These are phyloP conservation scores for Pithys albifrons DNA, from an alignment of 2,113 vertebrate genomes.

Conservation along the genomic window DNA sequence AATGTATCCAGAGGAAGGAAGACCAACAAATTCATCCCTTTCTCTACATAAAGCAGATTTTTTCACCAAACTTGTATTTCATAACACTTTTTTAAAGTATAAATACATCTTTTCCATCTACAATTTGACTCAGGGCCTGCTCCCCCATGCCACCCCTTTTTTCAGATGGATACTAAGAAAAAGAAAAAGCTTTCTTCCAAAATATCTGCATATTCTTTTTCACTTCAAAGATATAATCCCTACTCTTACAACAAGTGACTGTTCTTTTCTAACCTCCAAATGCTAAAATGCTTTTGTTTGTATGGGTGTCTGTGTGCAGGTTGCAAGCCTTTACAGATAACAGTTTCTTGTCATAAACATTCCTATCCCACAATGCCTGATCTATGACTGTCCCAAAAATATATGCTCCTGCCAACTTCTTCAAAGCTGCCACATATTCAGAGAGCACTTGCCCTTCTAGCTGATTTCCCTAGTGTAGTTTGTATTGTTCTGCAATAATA, in stretches of 20 bases:
- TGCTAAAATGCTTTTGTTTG: background rate
- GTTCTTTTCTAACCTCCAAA: background rate
- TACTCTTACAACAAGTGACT: background rate
- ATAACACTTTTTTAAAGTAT: background rate
- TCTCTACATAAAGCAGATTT: background rate
- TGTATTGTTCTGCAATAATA: constrained; percentile 45
- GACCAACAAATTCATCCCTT: background rate
- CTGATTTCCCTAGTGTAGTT: constrained; percentile 55
- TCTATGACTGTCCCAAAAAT: constrained; percentile 37
- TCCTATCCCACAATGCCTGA: constrained; percentile 25
- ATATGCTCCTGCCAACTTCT: constrained; percentile 41
- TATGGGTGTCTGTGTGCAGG: background rate
- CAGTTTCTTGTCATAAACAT: constrained; percentile 8
- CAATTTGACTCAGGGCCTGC: background rate
- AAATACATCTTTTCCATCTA: background rate
- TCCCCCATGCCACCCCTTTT: background rate
- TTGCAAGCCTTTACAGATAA: background rate
- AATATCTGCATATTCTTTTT: background rate
- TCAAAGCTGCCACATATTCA: constrained; percentile 54
- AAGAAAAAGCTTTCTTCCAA: background rate
- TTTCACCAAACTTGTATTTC: background rate
- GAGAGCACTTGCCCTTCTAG: background rate
- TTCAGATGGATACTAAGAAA: background rate
- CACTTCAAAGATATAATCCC: background rate
- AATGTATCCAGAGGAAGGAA: background rate